A percentile compares a stretch with the other conserved stretches of the same genome.
phyloP scores from a whole-genome alignment of 2,888 invertebrate species.

The Acholoe squamosa region DNA sequence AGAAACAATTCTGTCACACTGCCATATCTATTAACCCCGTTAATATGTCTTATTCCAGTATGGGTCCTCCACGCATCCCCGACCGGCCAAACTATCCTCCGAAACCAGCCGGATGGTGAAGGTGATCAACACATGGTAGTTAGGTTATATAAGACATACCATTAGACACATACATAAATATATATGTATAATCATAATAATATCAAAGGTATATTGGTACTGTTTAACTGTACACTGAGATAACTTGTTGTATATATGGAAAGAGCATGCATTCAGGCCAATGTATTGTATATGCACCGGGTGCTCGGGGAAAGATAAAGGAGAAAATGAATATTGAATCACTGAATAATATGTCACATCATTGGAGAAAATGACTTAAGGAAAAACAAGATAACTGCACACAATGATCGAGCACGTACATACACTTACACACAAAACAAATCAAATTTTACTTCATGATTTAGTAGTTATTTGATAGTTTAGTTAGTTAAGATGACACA shows the following conservation, averaged over 20 bases:
- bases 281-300: not conserved
- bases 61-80: conserved; percentile 47
- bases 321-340: not conserved
- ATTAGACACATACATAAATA: not conserved
- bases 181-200: conserved; percentile 9
- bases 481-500: too few species aligned
- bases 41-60: not conserved
- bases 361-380: not conserved
- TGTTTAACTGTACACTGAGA: not conserved
- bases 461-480: too few species aligned
- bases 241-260: not conserved
- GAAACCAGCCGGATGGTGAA: conserved; percentile 46
- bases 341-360: not conserved
- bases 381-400: not conserved
- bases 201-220: not conserved
- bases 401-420: not conserved
- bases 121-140: not conserved
- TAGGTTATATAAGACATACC: not conserved
- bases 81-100: conserved; percentile 58
- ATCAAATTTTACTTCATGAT: not conserved
- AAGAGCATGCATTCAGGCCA: not conserved
- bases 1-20: too few species aligned
- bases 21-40: not conserved
- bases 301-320: not conserved
- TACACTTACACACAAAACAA: not conserved